phyloP scores from a whole-genome alignment of 2,797 vertebrate species.

The Sebastes cheni region DNA sequence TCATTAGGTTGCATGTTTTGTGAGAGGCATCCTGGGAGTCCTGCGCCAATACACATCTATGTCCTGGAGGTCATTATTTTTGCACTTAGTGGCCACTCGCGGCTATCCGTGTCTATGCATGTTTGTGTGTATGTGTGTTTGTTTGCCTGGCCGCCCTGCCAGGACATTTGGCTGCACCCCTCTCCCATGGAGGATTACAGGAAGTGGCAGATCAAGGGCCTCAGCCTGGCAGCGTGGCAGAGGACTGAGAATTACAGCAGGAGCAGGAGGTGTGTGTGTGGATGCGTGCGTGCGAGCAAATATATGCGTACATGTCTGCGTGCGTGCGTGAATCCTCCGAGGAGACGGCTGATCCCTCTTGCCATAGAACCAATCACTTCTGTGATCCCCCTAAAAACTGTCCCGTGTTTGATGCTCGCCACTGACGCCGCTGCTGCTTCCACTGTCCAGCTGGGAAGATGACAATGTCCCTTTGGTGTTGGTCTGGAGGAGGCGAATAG shows the following conservation, averaged over 20 bases:
- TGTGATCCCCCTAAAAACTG: slow-evolving; percentile 63
- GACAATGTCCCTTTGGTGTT: slow-evolving; percentile 58
- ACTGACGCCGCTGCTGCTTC: slow-evolving; percentile 34
- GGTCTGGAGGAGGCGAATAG: slow-evolving; percentile 35
- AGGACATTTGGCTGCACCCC: slow-evolving; percentile 68
- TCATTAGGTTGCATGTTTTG: slow-evolving; percentile 14
- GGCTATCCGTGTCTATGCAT: background rate
- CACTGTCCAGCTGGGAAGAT: slow-evolving; percentile 55
- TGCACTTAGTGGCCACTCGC: background rate
- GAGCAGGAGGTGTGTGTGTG: slow-evolving; percentile 51
- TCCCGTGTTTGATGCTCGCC: slow-evolving; percentile 57
- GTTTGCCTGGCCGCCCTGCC: slow-evolving; percentile 47
- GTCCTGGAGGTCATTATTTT: slow-evolving; percentile 18
- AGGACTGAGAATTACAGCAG: slow-evolving; percentile 70
- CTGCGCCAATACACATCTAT: slow-evolving; percentile 1
- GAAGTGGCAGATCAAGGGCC: slow-evolving; percentile 82
- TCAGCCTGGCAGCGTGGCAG: slow-evolving; percentile 65
- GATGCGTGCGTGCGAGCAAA: slow-evolving; percentile 23
- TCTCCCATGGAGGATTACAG: slow-evolving; percentile 71
- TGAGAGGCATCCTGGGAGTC: background rate
- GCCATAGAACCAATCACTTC: slow-evolving; percentile 61
- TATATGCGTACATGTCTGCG: slow-evolving; percentile 2
- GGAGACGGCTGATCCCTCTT: slow-evolving; percentile 58
- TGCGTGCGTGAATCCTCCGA: slow-evolving; percentile 36
- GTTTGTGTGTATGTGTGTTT: slow-evolving; percentile 38